Evolutionary conservation across 2,797 vertebrate genomes (phyloP), one percentile per base, ranked within the genome.

Genomic region (Micrastur ruficollis): DNA sequence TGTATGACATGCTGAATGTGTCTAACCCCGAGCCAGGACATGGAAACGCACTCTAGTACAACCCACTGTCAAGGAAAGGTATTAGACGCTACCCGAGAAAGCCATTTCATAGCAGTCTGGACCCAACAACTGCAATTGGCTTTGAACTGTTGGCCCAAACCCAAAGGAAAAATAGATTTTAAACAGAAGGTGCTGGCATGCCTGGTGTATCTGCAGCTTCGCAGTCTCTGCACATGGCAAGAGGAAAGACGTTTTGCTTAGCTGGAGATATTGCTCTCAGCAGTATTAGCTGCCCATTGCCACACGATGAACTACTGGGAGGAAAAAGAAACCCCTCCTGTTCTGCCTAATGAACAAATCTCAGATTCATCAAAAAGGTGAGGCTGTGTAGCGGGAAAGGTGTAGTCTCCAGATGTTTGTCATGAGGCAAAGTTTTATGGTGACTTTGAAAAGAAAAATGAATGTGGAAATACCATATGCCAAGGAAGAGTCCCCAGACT

Each of bases 141-240:
- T 97, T 96, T 85, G 40, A 97, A 86, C 71, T 32, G 29, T 90
- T 95, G 95, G 93, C 66, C 52, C 53, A 67, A 82, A 75, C 55
- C 89, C 88, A 95, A 78, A 95, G 95, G 93, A 97, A 94, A 97
- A 97, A 89, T 76, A 90, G 83, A 93, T 97, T 95, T 97, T 86
- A 91, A 95, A 93, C 94, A 97, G 95, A 97, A 95, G 94, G 91
- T 94, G 86, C 76, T 95, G 93, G 91, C 88, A 92, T 62, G 86
- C 56, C 67, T 93, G 94, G 93, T 95, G 74, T 78, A 85, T 87
- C 94, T 73, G 56, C 63, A 96, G 78, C 88, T 95, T 95, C 34
- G 5, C 63, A 87, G 71, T 19, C 70, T 68, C 66, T 73, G 71
- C 52, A 46, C 29, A 82, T 85, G 86, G 92, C 81, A 96, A 85